Evolutionary conservation across 1,140 invertebrate genomes (phyloP).

Genomic region (Atopsyche davidsoni): DNA sequence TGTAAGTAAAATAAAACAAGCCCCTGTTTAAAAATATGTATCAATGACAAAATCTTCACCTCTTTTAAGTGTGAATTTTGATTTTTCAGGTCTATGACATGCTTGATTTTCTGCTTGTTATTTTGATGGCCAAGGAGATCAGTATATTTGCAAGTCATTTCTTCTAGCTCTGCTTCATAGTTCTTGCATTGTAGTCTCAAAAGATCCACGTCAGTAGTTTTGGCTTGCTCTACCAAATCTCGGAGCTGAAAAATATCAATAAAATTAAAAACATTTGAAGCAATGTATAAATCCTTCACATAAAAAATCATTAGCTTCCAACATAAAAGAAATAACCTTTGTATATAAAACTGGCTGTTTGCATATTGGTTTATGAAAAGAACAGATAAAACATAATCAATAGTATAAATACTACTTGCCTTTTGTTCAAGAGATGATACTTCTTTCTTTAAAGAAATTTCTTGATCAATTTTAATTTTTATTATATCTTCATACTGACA

Average conservation of each 20-base stretch:
- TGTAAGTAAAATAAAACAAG: background rate
- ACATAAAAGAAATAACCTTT: background rate
- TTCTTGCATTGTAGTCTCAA: conserved; percentile 30
- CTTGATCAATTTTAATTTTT: background rate
- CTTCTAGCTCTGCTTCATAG: conserved; percentile 43
- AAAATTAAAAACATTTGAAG: conserved; percentile 1
- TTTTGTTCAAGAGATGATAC: conserved; percentile 1
- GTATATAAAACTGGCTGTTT: background rate
- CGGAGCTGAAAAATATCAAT: conserved; percentile 6
- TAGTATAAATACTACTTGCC: background rate
- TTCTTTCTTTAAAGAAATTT: too few relatives aligned
- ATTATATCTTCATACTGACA: background rate
- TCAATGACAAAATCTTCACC: conserved; percentile 16
- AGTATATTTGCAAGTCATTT: conserved; percentile 54
- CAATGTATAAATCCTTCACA: background rate
- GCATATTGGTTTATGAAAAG: too few relatives aligned
- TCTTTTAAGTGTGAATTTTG: conserved; percentile 39
- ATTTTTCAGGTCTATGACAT: conserved; percentile 56
- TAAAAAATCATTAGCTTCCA: background rate
- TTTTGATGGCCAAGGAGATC: conserved; percentile 61
- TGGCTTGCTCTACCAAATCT: conserved; percentile 6
- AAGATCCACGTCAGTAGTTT: conserved; percentile 13
- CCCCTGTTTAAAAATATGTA: conserved; percentile 2
- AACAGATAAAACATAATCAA: too few relatives aligned
- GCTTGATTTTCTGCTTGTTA: conserved; percentile 62